A percentile compares a stretch with the other conserved stretches of the same genome.
These are phyloP conservation scores for Solenopsis invicta DNA, from an alignment of 1,140 invertebrate species.

Conservation along the genomic window DNA sequence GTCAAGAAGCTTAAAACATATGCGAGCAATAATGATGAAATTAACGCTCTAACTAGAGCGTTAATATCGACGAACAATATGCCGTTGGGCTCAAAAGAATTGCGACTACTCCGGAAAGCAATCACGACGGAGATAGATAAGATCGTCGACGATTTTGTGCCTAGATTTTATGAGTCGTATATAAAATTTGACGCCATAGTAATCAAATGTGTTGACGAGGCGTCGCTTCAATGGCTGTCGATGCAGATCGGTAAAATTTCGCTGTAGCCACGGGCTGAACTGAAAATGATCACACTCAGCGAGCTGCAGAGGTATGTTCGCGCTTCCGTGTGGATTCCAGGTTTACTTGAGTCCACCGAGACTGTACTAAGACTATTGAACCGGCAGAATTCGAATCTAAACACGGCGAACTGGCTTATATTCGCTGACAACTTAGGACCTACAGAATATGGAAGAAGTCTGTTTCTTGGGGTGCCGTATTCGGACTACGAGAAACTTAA, in stretches of 20 bases:
- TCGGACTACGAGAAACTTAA: neutral
- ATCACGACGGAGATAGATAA: neutral
- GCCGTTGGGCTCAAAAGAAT: neutral
- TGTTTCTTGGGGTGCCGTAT: neutral
- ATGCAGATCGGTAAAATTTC: neutral
- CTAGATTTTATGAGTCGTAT: neutral
- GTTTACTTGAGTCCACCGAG: neutral
- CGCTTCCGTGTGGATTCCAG: neutral
- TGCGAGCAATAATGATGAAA: neutral
- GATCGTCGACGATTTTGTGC: neutral
- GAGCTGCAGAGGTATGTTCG: neutral
- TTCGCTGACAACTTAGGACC: neutral
- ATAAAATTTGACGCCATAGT: neutral
- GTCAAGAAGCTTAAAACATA: neutral
- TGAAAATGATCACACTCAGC: neutral
- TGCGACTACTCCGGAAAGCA: neutral
- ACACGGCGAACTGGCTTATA: neutral
- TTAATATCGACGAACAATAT: neutral
- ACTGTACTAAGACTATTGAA: neutral
- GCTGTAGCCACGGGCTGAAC: neutral
- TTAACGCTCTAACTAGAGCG: neutral
- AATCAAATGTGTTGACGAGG: neutral
- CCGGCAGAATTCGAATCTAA: neutral
- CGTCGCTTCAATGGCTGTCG: neutral
- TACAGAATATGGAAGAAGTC: neutral